Base-by-base conservation (phyloP, 1,140 invertebrate genomes). In the Philopotamus ludificatus region DNA sequence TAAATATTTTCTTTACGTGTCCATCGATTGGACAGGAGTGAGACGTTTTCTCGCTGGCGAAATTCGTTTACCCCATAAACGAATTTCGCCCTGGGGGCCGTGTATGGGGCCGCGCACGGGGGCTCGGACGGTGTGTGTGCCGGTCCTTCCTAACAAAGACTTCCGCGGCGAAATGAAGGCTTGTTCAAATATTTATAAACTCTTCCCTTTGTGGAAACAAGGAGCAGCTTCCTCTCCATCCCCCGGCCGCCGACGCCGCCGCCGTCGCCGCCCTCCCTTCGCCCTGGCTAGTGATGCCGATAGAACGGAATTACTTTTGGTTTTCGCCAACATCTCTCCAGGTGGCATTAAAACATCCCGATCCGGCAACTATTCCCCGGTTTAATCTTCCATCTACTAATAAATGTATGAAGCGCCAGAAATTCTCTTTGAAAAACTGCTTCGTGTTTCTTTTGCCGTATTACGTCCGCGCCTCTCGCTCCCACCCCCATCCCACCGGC, bases 281-380 rank as follows among this genome's bases (percentile, higher is more conserved):
- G 12, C 3, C 12, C n/a, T 9, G 45, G 53, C 63, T 65, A 66
- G 67, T 66, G 67, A 65, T 65, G 63, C 61, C 65, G 64, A 70
- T 70, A 70, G 58, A 66, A 63, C 53, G 65, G 65, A 70, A 70
- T 70, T 70, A 66, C 68, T 70, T 70, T 70, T 61, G 64, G 67
- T 70, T 54, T n/a, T 65, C 55, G 55, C 68, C 57, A 55, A 57
- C 51, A 39, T 67, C 58, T 58, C 66, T 65, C 68, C 62, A 47
- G 62, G 47, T 55, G 34, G 54, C 49, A 55, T 63, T 69, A 66
- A 69, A 66, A 60, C 63, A 51, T 59, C 45, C 53, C 62, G 34
- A 54, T 62, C 42, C 50, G 47, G 61, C 65, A 64, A 64, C 68
- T 67, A 70, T 70, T 70, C 68, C 68, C 68, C 65, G 59, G 53